These are phyloP conservation scores for Gonatopus flavifemur DNA, from an alignment of 1,140 invertebrate genomes.

Conservation along the genomic window DNA sequence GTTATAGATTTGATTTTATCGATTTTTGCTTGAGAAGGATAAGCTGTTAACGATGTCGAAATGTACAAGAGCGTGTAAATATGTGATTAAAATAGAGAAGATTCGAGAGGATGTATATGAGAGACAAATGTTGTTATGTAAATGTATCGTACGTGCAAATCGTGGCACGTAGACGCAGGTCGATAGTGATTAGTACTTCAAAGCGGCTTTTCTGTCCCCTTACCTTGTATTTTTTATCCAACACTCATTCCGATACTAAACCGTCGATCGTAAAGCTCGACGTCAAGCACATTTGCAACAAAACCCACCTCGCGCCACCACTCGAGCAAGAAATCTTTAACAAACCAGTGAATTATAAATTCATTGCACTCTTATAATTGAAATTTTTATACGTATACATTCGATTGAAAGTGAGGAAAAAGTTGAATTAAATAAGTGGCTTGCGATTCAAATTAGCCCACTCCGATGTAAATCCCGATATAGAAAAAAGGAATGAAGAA, in stretches of 20 bases:
- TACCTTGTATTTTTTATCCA: slow-evolving; percentile 1
- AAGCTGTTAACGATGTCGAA: neutral
- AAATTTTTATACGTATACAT: neutral
- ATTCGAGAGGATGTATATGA: neutral
- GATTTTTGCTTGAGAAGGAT: neutral
- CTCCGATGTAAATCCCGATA: slow-evolving; percentile 26
- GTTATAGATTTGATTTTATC: neutral
- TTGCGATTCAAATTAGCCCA: slow-evolving; percentile 40
- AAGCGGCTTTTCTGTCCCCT: slow-evolving; percentile 31
- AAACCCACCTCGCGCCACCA: slow-evolving; percentile 25
- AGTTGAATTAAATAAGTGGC: slow-evolving; percentile 24
- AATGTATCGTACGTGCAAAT: slow-evolving; percentile 4
- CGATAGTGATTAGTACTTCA: slow-evolving; percentile 57
- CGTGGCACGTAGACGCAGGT: slow-evolving; percentile 32
- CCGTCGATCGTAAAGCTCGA: slow-evolving; percentile 16
- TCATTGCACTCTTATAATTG: slow-evolving; percentile 8
- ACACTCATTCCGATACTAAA: neutral
- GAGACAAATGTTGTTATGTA: neutral
- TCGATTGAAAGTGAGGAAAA: slow-evolving; percentile 14
- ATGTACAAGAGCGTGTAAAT: neutral
- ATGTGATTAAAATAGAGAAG: neutral
- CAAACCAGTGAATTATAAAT: slow-evolving; percentile 52
- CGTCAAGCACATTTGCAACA: slow-evolving; percentile 29
- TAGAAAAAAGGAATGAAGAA: neutral
- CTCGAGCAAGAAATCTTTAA: slow-evolving; percentile 46